Evolutionary conservation across 2,888 invertebrate genomes (phyloP), one percentile per base, ranked within the genome.

Genomic region (Ennomos quercinarius): DNA sequence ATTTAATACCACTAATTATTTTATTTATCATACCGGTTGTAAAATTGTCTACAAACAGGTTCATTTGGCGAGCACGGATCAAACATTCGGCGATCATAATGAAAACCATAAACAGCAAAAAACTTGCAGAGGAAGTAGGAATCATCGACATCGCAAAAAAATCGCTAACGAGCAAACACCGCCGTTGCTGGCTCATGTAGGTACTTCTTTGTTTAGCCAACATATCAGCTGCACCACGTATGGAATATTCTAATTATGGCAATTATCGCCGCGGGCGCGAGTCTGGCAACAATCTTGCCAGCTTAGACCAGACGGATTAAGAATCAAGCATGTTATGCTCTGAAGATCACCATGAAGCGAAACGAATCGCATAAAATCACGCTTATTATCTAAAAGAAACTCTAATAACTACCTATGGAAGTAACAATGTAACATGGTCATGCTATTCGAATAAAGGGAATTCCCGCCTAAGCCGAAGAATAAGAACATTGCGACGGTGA

Each of bases 171-270:
- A 75, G 66, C 69, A 80, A 83, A 82, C 64, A 78, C 50, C 74
- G 69, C 62, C 59, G 66, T 73, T 66, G 68, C 65, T 62, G 66
- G 73, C 61, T 70, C 71, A 72, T 68, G 46, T 44, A 71, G 67
- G 44, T 50, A 46, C 46, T 54, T 61, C 55, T 63, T 62, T 80
- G 74, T 84, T 81, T 81, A 70, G 55, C 66, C 65, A 75, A 76
- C 39, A 61, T 63, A 77, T 86, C 72, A 77, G 69, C 71, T 64
- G 56, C 59, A 54, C 38, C 58, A 59, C 59, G 61, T 79, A 75
- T 79, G 73, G 78, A 73, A 78, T 76, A 75, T 79, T 81, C 72
- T 78, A 77, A 88, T 84, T 82, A 84, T 72, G 61, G 52, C 72
- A 72, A 78, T 83, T 83, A 85, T 73, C 76, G 61, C 10, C 49